phyloP scores from a whole-genome alignment of 2,113 vertebrate species.

The Oncorhynchus nerka region DNA sequence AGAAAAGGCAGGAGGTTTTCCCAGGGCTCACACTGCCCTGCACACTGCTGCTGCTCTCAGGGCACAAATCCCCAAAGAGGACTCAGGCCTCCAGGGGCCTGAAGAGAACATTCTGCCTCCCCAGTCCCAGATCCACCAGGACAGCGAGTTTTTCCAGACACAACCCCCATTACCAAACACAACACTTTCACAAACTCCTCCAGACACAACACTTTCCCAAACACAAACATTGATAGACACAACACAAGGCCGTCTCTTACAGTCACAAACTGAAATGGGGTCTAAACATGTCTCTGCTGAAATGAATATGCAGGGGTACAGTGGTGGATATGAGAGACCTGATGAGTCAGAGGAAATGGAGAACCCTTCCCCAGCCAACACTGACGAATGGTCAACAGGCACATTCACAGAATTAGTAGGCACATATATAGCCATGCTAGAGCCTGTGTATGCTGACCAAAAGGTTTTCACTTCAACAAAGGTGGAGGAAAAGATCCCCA shows the following conservation, averaged over 20 bases:
- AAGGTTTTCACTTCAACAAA: no score
- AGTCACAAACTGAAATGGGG: neutral
- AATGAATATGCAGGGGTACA: neutral
- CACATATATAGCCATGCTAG: neutral
- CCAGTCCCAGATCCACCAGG: no score
- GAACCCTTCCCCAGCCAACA: neutral
- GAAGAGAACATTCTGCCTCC: no score
- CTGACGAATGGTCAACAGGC: constrained; percentile 1
- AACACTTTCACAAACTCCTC: no score
- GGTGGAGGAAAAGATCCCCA: no score
- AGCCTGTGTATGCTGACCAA: neutral
- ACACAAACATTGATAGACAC: neutral
- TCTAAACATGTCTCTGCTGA: neutral
- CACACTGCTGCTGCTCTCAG: constrained; percentile 13
- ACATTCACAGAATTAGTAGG: constrained; percentile 8
- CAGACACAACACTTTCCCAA: neutral
- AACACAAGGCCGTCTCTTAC: neutral
- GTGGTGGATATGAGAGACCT: neutral
- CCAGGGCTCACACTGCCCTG: no score
- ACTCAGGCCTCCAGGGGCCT: no score
- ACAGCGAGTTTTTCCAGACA: no score
- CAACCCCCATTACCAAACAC: neutral
- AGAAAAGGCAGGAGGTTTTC: no score
- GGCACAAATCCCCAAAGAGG: neutral
- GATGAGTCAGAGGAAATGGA: neutral